Conservation (phyloP, 2,888 invertebrate genomes). For the Tuberolachnus salignus region DNA sequence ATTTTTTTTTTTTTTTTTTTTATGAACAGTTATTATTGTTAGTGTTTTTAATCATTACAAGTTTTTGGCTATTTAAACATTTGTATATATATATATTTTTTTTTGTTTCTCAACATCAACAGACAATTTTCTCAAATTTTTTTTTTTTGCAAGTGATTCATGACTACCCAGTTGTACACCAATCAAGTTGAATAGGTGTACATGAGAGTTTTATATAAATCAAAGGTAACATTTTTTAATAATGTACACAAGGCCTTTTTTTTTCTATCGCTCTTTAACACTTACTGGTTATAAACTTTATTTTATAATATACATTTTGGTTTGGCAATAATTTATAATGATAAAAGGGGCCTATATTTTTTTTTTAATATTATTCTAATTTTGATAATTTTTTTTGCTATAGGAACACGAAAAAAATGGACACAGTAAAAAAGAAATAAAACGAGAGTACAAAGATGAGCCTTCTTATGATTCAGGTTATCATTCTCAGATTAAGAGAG, state of each 20-base stretch:
- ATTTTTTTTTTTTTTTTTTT: conserved; percentile 21
- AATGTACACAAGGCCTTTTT: conserved; percentile 56
- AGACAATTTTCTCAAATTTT: conserved; percentile 40
- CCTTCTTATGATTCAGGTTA: conserved; percentile 46
- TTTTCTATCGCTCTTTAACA: conserved; percentile 44
- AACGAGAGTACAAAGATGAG: conserved; percentile 50
- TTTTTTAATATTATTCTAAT: conserved; percentile 21
- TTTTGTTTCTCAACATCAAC: conserved; percentile 47
- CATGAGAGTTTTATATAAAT: conserved; percentile 39
- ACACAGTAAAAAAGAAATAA: conserved; percentile 46
- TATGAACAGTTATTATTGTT: conserved; percentile 31
- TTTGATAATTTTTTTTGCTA: conserved; percentile 1
- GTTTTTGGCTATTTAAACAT: conserved; percentile 18
- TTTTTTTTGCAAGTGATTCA: conserved; percentile 46
- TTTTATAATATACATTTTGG: conserved; percentile 25
- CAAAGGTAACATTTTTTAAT: conserved; percentile 54
- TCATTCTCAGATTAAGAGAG: conserved; percentile 48
- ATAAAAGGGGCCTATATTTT: conserved; percentile 45
- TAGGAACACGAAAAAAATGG: conserved; percentile 54
- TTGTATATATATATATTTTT: conserved; percentile 18
- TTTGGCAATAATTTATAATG: conserved; percentile 34
- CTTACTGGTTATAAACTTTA: conserved; percentile 10
- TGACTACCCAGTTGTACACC: conserved; percentile 52
- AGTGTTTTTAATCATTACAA: conserved; percentile 33
- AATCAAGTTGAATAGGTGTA: conserved; percentile 55